Evolutionary conservation across 53 echinoderm and acorn worm genomes (phyloP).

Genomic region (Henricia sp.): DNA sequence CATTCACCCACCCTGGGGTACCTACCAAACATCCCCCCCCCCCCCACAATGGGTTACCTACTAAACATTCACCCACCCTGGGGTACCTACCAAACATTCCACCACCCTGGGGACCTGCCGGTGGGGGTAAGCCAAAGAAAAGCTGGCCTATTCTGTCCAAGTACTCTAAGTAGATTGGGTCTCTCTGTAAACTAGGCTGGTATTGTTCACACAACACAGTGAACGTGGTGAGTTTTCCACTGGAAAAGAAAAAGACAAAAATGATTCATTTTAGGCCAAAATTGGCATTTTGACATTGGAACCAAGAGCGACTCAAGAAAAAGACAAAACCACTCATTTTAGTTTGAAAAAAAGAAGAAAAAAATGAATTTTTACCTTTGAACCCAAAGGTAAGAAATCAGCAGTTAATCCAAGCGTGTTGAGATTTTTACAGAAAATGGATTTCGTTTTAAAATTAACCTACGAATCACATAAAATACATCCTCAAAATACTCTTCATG

Average conservation of each 20-base stretch:
- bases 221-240: constrained; percentile 85
- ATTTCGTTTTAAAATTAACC: too few relatives aligned
- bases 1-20: background rate
- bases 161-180: constrained; percentile 85
- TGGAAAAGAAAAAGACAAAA: constrained; percentile 22
- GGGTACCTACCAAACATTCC: background rate
- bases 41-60: background rate
- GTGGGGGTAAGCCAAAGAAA: constrained; percentile 97
- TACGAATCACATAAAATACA: too few relatives aligned
- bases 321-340: too few relatives aligned
- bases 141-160: constrained; percentile 94
- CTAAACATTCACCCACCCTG: constrained; percentile 80
- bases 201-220: constrained; percentile 95
- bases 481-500: too few relatives aligned
- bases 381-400: too few relatives aligned
- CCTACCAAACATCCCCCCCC: background rate
- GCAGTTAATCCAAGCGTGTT: too few relatives aligned
- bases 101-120: constrained; percentile 43
- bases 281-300: too few relatives aligned
- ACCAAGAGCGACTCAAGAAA: too few relatives aligned
- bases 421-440: too few relatives aligned
- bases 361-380: too few relatives aligned
- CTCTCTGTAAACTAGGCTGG: constrained; percentile 84
- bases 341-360: too few relatives aligned
- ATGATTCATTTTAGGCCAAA: too few relatives aligned